Base-by-base conservation (phyloP, 2,888 invertebrate species). In the Agrenia bidenticulata region DNA sequence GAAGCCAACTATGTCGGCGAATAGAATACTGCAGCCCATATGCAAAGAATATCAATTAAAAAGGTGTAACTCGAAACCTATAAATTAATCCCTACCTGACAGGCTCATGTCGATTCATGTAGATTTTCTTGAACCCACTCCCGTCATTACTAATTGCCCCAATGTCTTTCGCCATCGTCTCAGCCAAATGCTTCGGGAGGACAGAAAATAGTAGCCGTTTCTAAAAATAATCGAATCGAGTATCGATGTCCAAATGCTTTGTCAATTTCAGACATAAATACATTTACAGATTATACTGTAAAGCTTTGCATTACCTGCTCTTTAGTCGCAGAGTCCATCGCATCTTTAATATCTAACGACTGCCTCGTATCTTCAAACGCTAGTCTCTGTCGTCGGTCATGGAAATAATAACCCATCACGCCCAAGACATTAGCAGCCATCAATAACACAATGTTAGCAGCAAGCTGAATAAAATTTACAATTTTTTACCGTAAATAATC, bases 1-100 rank as follows among this genome's bases (percentile, higher is more conserved):
- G 81, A 96, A 96, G 61, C 96, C 96, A 60, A 96, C 95, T 80
- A 96, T 96, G 82, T 96, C 96, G 27, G 96, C 96, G 81, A 95
- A 96, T 73, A 96, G 85, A 79, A 96, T 96, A 81, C 94, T 94
- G 83, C 72, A 82, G 79, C n/a, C n/a, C n/a, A n/a, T 61, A 39
- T 5, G n/a, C 45, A 45, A 45, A 19, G 15, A n/a, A 45, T 5
- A 32, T 27, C 32, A 24, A 26, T 17, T 32, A 27, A 4, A 56
- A 9, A 27, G 27, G 2, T 9, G 26, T 27, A 73, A 45, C 70
- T 32, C 32, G 32, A 32, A 32, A 32, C 5, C 11, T 32, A 32
- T 11, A 32, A 32, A 32, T 32, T 32, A 11, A 32, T 32, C 11
- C 32, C 9, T 67, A 78, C 78, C 78, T 78, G 37, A 81, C 81